Evolutionary conservation across 2,113 vertebrate genomes (phyloP).

Genomic region (Gnathonemus longibarbis): DNA sequence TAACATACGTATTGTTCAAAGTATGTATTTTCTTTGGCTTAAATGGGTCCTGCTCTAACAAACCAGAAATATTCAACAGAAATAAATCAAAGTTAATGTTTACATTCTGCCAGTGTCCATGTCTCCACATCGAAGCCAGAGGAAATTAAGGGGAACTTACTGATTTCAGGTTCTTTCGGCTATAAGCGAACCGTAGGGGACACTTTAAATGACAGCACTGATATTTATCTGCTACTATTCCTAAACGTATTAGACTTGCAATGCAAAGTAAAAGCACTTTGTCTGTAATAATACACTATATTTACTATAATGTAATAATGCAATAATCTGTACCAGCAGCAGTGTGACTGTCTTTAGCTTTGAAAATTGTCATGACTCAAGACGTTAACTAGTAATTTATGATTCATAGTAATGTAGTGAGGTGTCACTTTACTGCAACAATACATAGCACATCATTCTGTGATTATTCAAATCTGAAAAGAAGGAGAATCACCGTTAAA

Average conservation of each 20-base stretch:
- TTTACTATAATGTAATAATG: not conserved
- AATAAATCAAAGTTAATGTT: conserved; percentile 1
- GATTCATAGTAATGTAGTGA: not conserved
- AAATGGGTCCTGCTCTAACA: not conserved
- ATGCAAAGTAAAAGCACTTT: not conserved
- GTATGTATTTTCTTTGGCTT: conserved; percentile 7
- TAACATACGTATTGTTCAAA: not conserved
- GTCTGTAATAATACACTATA: not conserved
- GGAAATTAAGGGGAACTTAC: not conserved
- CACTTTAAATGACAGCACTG: not conserved
- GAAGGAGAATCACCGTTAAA: not conserved
- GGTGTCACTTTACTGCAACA: not conserved
- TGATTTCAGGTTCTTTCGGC: not conserved
- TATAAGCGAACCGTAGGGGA: not conserved
- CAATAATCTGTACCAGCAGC: not conserved
- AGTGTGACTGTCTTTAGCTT: not conserved
- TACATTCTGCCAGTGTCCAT: not conserved
- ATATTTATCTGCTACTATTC: not conserved
- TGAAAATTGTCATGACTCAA: not conserved
- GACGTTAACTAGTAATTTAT: not conserved
- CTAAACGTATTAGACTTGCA: not conserved
- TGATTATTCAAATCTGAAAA: not conserved
- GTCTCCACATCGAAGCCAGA: not conserved
- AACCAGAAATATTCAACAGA: not conserved
- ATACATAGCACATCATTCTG: not conserved